Base-by-base conservation (phyloP, 2,888 invertebrate genomes). In the Drosophila sordidula region DNA sequence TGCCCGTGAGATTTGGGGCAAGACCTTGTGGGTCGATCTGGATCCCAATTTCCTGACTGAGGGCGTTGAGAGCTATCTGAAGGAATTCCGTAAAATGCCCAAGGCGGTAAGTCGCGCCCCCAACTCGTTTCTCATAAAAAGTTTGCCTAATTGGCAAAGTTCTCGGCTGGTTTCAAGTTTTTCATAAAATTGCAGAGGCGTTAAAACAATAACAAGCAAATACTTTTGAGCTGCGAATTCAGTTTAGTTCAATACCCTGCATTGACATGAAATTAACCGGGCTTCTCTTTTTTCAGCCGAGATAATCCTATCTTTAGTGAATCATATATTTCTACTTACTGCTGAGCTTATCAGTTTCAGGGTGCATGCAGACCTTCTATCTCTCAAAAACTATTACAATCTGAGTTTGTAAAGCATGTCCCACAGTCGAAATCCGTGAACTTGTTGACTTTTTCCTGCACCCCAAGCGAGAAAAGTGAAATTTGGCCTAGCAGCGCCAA, bases 21-120 rank as follows among this genome's bases (percentile, higher is more conserved):
- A 95, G 91, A 97, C 97, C 0, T 91, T 98, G 11, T 98, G 98
- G 98, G 95, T 94, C 6, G 95, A 98, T 91, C 93, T 98, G 50
- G 96, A 98, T 92, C 96, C 98, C 1, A 96, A 96, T 86, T 95
- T 95, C 0, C 93, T 98, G 92, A 94, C 96, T 8, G 97, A 97
- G 62, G 98, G 97, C 4, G 97, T 98, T 85, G 98, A 98, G 76
- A 94, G 94, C 73, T 98, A 95, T 92, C 93, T 97, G 70, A 96
- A 95, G 87, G 95, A 96, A 78, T 96, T 96, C 84, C 93, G 96
- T 56, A 95, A 95, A 91, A 92, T 98, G 62, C 94, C 97, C 0
- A 95, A 95, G 89, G 91, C 90, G 22, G 93, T 95, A 47, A 93
- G 95, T 50, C 88, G 26, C 39, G 54, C 38, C 32, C 54, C 39